Base-by-base conservation (phyloP, 2,888 invertebrate genomes). In the Autographa gamma region DNA sequence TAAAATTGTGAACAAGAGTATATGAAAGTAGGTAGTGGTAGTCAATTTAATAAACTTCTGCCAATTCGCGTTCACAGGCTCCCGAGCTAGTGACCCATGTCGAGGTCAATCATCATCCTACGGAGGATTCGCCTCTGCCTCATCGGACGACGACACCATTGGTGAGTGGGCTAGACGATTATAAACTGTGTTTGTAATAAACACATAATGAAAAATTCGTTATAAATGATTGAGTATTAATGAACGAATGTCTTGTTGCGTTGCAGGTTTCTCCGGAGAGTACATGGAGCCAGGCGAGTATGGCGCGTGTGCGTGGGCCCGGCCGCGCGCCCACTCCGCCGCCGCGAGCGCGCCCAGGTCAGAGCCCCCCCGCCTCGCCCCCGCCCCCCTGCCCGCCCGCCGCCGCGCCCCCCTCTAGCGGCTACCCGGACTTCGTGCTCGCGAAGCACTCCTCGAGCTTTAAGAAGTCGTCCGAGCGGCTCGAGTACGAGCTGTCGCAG, bases 401-500 rank as follows among this genome's bases (percentile, higher is more conserved):
- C 87, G 88, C 82, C 93, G 76, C 65, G 66, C 79, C 31, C 66
- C 68, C 60, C 83, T 94, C 88, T 96, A 96, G 95, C 95, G 93
- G 81, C 84, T 95, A 96, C 89, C 95, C 96, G 77, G 96, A 90
- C 86, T 91, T 93, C 87, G 89, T 93, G 75, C 92, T 92, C 80
- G 94, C 93, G 88, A 94, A 93, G 88, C 93, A 92, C 85, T 89
- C 92, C 84, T 91, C 90, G 90, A 92, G 92, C 90, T 93, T 94
- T 89, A 93, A 91, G 84, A 90, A 91, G 85, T 93, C 94, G 63
- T 88, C 90, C 82, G 94, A 95, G 89, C 93, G 96, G 75, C 93
- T 96, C 78, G 96, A 96, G 88, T 96, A 96, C 91, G 96, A 96
- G 90, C 92, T 96, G 63, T 95, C 96, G 62, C 95, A 96, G 87